Evolutionary conservation across 2,797 vertebrate genomes (phyloP), one percentile per base, ranked within the genome.

Genomic region (Pygocentrus nattereri): DNA sequence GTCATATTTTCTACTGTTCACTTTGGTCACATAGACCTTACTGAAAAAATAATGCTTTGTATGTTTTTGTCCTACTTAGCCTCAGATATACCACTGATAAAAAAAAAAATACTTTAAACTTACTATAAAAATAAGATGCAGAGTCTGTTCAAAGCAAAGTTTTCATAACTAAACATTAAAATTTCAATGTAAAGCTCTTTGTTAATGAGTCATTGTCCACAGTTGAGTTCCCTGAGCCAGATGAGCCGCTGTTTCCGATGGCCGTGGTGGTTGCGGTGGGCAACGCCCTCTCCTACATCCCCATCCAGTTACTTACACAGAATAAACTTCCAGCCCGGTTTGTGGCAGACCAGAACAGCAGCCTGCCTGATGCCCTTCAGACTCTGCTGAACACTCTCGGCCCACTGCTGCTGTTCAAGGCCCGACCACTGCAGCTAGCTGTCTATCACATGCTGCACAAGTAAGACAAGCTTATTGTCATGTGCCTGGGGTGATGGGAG

Each of bases 351-450:
- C 97, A 98, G 90, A 96, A 93, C 84, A 97, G 96, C n/a, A 96
- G 96, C 92, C 93, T 99, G 74, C 95, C 98, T 2, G 95, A 96
- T 67, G 83, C 93, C 34, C 92, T 98, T 8, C 98, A 99, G 91
- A 98, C 97, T 1, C 92, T 98, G 12, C 92, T 99, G 75, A 98
- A 98, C 86, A 98, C 96, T 0, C 89, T 99, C 62, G 93, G 93
- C 54, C 97, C 98, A 0, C 85, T 98, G 87, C 90, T 99, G 82
- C 95, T 98, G 82, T 97, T 96, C 87, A 94, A 93, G 88, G 95
- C 96, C 83, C 94, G 97, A 71, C 95, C 97, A 13, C 94, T 98
- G 79, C 98, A 99, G 88, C 92, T 98, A 75, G 91, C 96, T 0
- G 92, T 94, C 79, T 98, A 96, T 89, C 94, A 95, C 80, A 92